These are phyloP conservation scores for Protobothrops mucrosquamatus DNA, from an alignment of 2,113 vertebrate genomes.

Conservation along the genomic window DNA sequence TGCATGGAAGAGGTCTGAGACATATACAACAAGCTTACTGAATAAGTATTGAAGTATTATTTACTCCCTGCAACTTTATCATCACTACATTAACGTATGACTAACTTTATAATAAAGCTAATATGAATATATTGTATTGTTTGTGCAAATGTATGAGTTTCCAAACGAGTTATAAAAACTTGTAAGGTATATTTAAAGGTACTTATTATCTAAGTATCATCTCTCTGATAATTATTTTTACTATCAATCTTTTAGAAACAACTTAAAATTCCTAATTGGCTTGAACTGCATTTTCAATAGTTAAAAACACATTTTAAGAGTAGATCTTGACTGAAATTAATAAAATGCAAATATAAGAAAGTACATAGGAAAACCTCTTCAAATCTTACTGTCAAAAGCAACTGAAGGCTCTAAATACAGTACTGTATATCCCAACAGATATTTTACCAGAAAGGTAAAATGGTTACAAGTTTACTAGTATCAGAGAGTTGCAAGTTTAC, in stretches of 20 bases:
- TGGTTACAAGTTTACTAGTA: neutral
- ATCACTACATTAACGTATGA: neutral
- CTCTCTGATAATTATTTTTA: neutral
- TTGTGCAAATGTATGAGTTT: neutral
- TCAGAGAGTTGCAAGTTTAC: neutral
- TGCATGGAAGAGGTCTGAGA: neutral
- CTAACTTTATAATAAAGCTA: constrained; percentile 7
- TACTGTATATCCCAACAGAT: neutral
- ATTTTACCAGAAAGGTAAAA: neutral
- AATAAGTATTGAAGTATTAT: neutral
- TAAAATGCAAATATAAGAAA: neutral
- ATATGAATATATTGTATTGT: neutral
- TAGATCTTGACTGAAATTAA: constrained; percentile 18
- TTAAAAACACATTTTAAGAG: neutral
- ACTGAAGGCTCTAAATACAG: neutral
- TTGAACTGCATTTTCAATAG: neutral
- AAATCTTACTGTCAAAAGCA: neutral
- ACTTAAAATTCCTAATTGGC: neutral
- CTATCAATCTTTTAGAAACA: neutral
- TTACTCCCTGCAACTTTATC: neutral
- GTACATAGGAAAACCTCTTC: neutral
- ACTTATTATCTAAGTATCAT: neutral
- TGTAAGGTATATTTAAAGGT: neutral
- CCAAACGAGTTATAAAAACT: neutral
- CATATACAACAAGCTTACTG: neutral